Base-by-base conservation (phyloP, 2,888 invertebrate genomes). In the Dysmachus trigonus region DNA sequence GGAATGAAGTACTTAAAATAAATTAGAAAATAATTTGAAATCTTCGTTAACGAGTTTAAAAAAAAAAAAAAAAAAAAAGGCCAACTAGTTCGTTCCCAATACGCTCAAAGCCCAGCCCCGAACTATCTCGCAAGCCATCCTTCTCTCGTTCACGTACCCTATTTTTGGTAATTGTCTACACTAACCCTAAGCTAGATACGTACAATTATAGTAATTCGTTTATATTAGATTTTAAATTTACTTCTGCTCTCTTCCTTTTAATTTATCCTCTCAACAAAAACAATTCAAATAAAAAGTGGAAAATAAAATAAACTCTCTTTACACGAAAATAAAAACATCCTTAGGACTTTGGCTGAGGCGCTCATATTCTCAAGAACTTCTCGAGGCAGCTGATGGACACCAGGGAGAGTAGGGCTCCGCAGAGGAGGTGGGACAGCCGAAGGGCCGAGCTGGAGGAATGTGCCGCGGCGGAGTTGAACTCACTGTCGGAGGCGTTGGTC, bases 401-500 rank as follows among this genome's bases (percentile, higher is more conserved):
- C 15, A 71, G 10, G 3, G 85, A 13, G 8, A 84, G 27, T 10
- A 83, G 15, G 5, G 41, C 27, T 30, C 72, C 71, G 31, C 35
- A 38, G 3, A 38, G 8, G 71, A 85, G 18, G 13, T 73, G 73
- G 10, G 51, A 10, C n/a, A 74, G 22, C 18, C 38, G 35, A 8
- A 83, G 1, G 22, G 27, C 71, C 5, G 27, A 5, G 7, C n/a
- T 31, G 38, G 83, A 41, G 15, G 83, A 71, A 6, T 38, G 86
- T 22, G 88, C 88, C 6, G 88, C 88, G 0, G 91, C 91, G 27
- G 90, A 89, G 7, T 88, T 87, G 15, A 89, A 89, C 74, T 88
- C 88, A 35, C 90, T 90, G 62, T 90, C 82, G 31, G 89, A 88
- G 30, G 89, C 89, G 71, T 90, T 85, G 33, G 89, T 88, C 33